phyloP scores from a whole-genome alignment of 1,140 invertebrate species.

The Drosophila gunungcola region DNA sequence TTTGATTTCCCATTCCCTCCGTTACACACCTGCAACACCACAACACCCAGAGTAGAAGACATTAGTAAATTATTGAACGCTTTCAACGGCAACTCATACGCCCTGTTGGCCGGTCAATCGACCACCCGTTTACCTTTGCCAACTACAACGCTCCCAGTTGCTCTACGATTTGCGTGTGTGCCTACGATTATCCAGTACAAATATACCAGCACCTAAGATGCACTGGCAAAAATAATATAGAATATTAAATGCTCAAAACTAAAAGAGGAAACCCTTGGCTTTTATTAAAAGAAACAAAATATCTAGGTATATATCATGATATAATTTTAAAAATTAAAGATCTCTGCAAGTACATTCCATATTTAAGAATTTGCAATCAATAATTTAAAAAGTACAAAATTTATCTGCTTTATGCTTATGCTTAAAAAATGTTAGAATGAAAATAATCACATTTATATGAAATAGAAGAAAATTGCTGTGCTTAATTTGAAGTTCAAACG shows the following conservation, averaged over 20 bases:
- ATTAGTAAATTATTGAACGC: slow-evolving; percentile 69
- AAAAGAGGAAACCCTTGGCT: no score
- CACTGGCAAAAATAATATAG: slow-evolving; percentile 1
- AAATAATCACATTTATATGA: no score
- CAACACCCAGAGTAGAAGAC: background rate
- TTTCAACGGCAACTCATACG: slow-evolving; percentile 53
- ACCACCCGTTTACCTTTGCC: slow-evolving; percentile 20
- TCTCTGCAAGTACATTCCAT: no score
- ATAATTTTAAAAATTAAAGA: no score
- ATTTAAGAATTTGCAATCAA: no score
- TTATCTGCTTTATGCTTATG: no score
- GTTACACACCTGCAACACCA: slow-evolving; percentile 1
- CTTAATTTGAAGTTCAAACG: slow-evolving; percentile 47
- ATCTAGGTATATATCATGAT: no score
- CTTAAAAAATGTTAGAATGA: no score
- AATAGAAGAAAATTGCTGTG: background rate
- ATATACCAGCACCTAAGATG: slow-evolving; percentile 18
- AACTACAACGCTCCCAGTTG: slow-evolving; percentile 16
- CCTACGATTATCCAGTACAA: slow-evolving; percentile 33
- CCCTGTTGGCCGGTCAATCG: slow-evolving; percentile 57
- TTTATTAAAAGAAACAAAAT: no score
- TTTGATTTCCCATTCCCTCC: slow-evolving; percentile 15
- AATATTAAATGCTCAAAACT: background rate
- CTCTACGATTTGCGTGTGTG: slow-evolving; percentile 49
- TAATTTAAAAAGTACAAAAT: no score